phyloP scores from a whole-genome alignment of 1,140 invertebrate species.

The Cotesia vestalis region DNA sequence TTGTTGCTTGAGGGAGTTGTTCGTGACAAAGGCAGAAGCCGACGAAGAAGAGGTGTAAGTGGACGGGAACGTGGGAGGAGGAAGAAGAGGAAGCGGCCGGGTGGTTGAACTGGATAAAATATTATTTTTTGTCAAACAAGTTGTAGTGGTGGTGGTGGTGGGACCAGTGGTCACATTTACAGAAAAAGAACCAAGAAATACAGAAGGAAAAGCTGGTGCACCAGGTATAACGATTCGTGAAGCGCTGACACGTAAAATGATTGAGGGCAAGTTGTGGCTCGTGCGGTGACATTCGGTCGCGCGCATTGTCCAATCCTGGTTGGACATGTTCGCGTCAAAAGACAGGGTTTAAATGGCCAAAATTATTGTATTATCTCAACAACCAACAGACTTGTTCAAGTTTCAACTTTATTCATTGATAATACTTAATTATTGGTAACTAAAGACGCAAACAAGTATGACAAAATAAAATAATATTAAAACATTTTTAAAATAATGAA shows the following conservation, averaged over 20 bases:
- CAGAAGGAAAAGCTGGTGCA: conserved; percentile 18
- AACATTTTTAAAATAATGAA: too few species aligned
- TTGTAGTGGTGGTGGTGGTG: not conserved
- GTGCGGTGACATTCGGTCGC: conserved; percentile 24
- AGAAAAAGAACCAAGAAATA: conserved; percentile 14
- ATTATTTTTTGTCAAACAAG: conserved; percentile 3
- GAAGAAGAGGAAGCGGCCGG: conserved; percentile 15
- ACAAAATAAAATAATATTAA: not conserved
- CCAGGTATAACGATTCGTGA: conserved; percentile 13
- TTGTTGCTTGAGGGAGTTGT: conserved; percentile 41
- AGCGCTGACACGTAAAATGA: too few species aligned
- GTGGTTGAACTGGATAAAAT: not conserved
- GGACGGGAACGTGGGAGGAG: conserved; percentile 25
- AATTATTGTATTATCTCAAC: not conserved
- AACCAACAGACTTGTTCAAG: too few species aligned
- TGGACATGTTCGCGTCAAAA: conserved; percentile 16
- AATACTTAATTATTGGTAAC: too few species aligned
- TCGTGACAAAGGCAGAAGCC: conserved; percentile 28
- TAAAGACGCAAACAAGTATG: too few species aligned
- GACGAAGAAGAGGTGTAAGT: conserved; percentile 25
- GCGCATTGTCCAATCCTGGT: conserved; percentile 11
- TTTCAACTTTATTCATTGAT: not conserved
- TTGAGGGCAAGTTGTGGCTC: not conserved
- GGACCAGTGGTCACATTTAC: not conserved
- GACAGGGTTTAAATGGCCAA: conserved; percentile 3